Conservation (phyloP, 2,797 vertebrate genomes). For the Masticophis lateralis region DNA sequence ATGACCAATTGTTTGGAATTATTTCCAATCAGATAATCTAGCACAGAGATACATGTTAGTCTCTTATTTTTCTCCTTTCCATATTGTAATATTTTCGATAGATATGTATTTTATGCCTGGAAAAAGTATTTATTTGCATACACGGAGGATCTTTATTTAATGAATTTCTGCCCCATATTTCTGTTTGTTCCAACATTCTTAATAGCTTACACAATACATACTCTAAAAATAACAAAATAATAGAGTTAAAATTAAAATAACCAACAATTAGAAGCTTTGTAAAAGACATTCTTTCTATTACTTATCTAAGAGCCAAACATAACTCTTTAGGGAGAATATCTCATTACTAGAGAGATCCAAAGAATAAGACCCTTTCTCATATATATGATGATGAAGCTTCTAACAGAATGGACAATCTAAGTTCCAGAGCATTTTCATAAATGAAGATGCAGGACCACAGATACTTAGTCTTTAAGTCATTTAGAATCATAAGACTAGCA, state of each 20-base stretch:
- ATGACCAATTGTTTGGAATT: neutral
- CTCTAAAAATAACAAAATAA: neutral
- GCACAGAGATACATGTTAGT: neutral
- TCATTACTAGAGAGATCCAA: neutral
- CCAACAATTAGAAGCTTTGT: neutral
- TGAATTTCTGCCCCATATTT: neutral
- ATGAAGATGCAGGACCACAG: neutral
- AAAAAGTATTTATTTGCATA: neutral
- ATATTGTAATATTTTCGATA: neutral
- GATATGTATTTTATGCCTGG: neutral
- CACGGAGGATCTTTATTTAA: neutral
- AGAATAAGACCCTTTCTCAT: neutral
- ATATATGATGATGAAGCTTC: neutral
- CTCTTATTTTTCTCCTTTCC: neutral
- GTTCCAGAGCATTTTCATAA: neutral
- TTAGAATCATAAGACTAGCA: neutral
- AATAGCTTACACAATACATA: neutral
- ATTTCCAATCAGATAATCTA: neutral
- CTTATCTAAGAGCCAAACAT: neutral
- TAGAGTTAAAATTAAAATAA: neutral
- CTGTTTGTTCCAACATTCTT: neutral
- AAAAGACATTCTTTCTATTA: neutral
- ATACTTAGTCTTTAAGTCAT: neutral
- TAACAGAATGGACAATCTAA: neutral
- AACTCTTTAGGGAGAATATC: neutral